Percentiles rank a stretch among this genome's conserved stretches.
phyloP scores from a whole-genome alignment of 1,140 invertebrate species.

The Nasonia giraulti region DNA sequence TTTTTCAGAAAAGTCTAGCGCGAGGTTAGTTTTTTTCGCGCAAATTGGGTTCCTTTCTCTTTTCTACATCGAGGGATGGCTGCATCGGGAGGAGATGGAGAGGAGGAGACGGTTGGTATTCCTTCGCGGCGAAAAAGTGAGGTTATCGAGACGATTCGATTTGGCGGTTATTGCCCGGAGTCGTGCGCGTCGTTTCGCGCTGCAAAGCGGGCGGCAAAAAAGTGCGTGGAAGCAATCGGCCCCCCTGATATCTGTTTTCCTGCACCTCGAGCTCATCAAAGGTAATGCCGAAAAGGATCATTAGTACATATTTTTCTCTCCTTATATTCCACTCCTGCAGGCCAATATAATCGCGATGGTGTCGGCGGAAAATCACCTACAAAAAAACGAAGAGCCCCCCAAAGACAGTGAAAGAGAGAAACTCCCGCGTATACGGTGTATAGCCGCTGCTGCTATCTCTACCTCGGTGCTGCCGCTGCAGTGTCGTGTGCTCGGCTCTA shows the following conservation, averaged over 20 bases:
- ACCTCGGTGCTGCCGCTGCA: not conserved
- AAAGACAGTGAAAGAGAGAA: not conserved
- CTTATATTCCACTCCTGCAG: conserved; percentile 29
- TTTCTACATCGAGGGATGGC: not conserved
- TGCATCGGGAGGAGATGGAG: too few species aligned
- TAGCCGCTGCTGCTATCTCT: conserved; percentile 2
- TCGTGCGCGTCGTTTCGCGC: too few species aligned
- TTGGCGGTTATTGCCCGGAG: too few species aligned
- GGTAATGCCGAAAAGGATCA: not conserved
- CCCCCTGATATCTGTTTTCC: not conserved
- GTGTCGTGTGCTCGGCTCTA: conserved; percentile 36
- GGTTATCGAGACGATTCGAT: too few species aligned
- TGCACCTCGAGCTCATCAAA: not conserved
- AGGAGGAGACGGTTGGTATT: too few species aligned
- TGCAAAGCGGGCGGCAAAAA: too few species aligned
- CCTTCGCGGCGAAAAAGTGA: too few species aligned
- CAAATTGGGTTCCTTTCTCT: not conserved
- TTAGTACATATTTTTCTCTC: conserved; percentile 22
- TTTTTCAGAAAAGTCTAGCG: not conserved
- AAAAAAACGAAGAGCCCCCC: not conserved
- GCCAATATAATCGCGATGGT: conserved; percentile 16
- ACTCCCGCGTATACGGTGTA: not conserved
- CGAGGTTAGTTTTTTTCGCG: not conserved
- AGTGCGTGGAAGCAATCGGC: not conserved
- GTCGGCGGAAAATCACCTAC: conserved; percentile 44